Conservation (phyloP, 2,888 invertebrate genomes). For the Conchocele bisecta region DNA sequence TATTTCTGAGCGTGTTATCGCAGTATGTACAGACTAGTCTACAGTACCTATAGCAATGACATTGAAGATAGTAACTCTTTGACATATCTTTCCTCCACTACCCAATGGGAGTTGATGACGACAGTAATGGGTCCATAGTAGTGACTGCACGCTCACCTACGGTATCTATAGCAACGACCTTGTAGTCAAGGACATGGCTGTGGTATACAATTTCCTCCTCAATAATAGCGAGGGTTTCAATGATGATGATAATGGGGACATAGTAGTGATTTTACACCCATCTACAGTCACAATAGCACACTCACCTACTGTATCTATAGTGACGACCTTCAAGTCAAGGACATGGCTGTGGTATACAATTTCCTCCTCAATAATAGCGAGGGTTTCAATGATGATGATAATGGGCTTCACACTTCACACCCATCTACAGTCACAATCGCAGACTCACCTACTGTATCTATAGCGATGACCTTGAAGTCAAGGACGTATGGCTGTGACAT, state of each 20-base stretch:
- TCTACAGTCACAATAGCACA: background rate
- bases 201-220: slow-evolving; percentile 88
- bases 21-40: slow-evolving; percentile 78
- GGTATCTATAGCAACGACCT: slow-evolving; percentile 91
- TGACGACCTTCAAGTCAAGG: slow-evolving; percentile 89
- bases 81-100: slow-evolving; percentile 87
- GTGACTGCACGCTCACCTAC: slow-evolving; percentile 81
- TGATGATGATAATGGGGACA: too few species aligned
- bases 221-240: too few species aligned
- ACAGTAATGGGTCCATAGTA: too few species aligned
- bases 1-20: too few species aligned
- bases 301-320: slow-evolving; percentile 88
- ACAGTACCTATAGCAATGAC: slow-evolving; percentile 91
- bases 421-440: background rate
- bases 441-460: slow-evolving; percentile 88
- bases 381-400: too few species aligned
- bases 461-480: slow-evolving; percentile 88
- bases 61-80: slow-evolving; percentile 89
- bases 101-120: too few species aligned
- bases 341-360: slow-evolving; percentile 88
- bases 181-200: slow-evolving; percentile 88
- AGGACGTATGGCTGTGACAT: slow-evolving; percentile 88
- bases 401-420: too few species aligned
- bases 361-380: too few species aligned
- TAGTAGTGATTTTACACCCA: too few species aligned